phyloP scores from a whole-genome alignment of 2,888 invertebrate species.

The Operophtera brumata region DNA sequence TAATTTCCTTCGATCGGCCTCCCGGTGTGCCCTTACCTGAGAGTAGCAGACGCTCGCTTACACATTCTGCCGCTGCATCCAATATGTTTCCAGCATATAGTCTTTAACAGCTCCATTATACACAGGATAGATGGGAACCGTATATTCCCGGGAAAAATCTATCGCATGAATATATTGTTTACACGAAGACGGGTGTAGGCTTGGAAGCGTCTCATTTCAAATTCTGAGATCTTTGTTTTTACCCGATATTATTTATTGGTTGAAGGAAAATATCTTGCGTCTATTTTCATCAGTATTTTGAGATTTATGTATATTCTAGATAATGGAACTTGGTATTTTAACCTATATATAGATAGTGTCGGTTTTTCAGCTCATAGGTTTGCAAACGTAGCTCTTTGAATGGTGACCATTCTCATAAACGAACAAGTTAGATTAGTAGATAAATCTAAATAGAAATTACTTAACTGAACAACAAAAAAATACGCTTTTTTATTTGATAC shows the following conservation, averaged over 20 bases:
- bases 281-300: background rate
- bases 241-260: constrained; percentile 19
- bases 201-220: constrained; percentile 13
- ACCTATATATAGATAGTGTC: background rate
- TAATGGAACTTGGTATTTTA: background rate
- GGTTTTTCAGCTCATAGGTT: too few species aligned
- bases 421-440: too few species aligned
- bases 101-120: constrained; percentile 80
- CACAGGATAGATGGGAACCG: constrained; percentile 59
- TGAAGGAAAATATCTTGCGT: background rate
- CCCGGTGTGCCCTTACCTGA: constrained; percentile 40
- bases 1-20: too few species aligned
- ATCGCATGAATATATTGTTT: constrained; percentile 67
- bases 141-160: constrained; percentile 46
- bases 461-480: too few species aligned
- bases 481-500: too few species aligned
- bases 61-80: constrained; percentile 78
- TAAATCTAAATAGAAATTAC: too few species aligned
- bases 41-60: constrained; percentile 67
- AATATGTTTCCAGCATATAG: constrained; percentile 79
- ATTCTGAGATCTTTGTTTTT: constrained; percentile 17
- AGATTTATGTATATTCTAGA: background rate
- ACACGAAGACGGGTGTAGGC: constrained; percentile 20
- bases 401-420: too few species aligned
- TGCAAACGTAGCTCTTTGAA: too few species aligned